Evolutionary conservation across 1,140 invertebrate species (phyloP), one percentile per base, ranked within the genome.

Genomic region (Trypoxylus dichotomus): DNA sequence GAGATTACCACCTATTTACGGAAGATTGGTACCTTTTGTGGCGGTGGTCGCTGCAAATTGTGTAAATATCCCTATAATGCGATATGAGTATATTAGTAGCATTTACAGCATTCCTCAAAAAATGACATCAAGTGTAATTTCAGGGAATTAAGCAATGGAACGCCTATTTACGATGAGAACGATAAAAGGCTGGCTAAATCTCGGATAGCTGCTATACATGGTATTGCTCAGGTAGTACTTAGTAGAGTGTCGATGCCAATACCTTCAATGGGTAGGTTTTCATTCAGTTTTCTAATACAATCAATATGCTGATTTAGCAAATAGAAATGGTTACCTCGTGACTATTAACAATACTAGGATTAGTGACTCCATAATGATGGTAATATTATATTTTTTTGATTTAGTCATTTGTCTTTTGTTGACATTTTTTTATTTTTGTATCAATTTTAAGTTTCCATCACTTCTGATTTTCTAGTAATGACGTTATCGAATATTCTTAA

Each of bases 11-110:
- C 90, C 90, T 0, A 81, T 91, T 41, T 88, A 86, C 32, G 89
- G 88, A 0, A 85, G 90, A 2, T 90, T 97, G 80, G 95, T 97
- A 37, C 95, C 95, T 0, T 92, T 97, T 83, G 93, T 91, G 0
- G 95, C 95, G 0, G 94, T 97, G 0, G 93, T 93, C 63, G 93
- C 95, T 42, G 94, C 95, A 19, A 97, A 97, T 87, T 94, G 92
- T 84, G 94, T 96, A 74, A 97, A 97, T 84, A 96, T 96, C 81
- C 95, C 95, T 6, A 88, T 96, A 84, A 97, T 97, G 95, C 89
- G 95, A 80, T 91, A 90, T 86, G 90, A 91, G 94, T 95, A 96
- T 11, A 3, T 63, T 11, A 63, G 10, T 13, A 58, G 5, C 47
- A 58, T 19, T 0, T 13, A 58, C 7, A 13, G 32, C 0, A 37